Evolutionary conservation across 2,113 vertebrate genomes (phyloP).

Genomic region (Xenus cinereus): DNA sequence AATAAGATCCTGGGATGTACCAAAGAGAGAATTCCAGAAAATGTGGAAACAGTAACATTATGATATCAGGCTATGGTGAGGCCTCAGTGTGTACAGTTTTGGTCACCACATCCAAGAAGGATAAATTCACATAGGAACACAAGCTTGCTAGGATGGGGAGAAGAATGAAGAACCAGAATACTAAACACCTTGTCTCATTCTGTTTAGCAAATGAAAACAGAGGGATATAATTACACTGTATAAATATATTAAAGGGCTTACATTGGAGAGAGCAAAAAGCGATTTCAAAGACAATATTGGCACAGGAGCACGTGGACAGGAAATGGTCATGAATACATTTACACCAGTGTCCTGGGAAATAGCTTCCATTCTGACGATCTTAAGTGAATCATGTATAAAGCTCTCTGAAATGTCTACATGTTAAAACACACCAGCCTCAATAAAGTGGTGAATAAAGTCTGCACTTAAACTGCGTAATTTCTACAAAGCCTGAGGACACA

Average conservation of each 20-base stretch:
- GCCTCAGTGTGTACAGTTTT: neutral
- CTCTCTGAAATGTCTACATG: neutral
- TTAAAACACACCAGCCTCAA: neutral
- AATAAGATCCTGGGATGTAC: neutral
- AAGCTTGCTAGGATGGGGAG: neutral
- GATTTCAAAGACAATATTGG: neutral
- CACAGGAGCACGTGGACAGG: neutral
- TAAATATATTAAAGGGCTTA: constrained; percentile 1
- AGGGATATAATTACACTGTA: neutral
- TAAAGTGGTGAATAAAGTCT: neutral
- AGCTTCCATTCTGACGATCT: neutral
- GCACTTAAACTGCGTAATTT: neutral
- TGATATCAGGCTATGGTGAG: neutral
- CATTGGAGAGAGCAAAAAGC: neutral
- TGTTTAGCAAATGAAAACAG: neutral
- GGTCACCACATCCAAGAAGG: neutral
- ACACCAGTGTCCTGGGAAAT: neutral
- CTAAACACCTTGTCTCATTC: neutral
- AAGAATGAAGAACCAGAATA: neutral
- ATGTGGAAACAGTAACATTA: neutral
- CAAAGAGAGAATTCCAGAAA: neutral
- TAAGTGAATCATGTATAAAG: neutral
- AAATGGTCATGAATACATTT: neutral
- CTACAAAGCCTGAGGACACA: neutral
- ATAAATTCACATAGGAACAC: neutral